These are phyloP conservation scores for Podiceps cristatus DNA, from an alignment of 2,113 vertebrate genomes.

Conservation along the genomic window DNA sequence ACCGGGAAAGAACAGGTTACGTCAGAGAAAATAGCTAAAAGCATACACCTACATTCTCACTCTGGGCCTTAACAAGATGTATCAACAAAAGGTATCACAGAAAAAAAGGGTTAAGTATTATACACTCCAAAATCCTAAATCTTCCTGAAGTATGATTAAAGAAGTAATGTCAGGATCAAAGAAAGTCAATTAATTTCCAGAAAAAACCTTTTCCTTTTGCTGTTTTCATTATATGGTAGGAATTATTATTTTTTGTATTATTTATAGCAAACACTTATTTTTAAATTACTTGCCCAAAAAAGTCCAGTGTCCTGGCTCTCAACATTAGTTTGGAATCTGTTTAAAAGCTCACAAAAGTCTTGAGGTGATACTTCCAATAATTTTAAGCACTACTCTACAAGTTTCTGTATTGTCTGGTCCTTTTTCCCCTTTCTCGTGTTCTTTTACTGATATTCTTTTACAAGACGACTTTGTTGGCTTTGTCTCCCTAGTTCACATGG, in stretches of 20 bases:
- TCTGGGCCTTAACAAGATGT: background rate
- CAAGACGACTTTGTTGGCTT: background rate
- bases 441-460: background rate
- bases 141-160: background rate
- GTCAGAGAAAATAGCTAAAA: background rate
- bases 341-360: background rate
- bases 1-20: background rate
- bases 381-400: background rate
- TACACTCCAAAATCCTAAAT: background rate
- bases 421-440: fast-evolving
- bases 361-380: background rate
- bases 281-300: background rate
- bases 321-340: background rate
- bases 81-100: background rate
- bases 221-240: background rate
- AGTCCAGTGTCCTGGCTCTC: background rate
- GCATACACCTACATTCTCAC: background rate
- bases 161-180: background rate
- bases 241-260: background rate
- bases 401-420: background rate
- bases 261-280: background rate
- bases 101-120: background rate
- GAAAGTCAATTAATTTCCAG: background rate
- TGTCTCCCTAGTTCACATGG: background rate
- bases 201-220: background rate